These are phyloP conservation scores for Ceratothoa steindachneri DNA, from an alignment of 2,888 invertebrate species.

Conservation along the genomic window DNA sequence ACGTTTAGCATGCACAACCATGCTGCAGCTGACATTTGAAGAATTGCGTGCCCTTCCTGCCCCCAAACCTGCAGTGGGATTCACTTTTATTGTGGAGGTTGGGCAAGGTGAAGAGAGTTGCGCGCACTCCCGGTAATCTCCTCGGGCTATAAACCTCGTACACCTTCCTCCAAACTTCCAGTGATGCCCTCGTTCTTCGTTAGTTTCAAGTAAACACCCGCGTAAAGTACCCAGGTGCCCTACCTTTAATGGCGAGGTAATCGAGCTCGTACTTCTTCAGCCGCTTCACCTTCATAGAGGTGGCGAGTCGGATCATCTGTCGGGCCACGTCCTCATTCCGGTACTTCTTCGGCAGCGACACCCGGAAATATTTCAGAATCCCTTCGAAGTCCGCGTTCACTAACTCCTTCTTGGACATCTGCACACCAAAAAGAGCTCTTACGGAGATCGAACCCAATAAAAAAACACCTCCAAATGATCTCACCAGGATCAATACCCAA, in stretches of 20 bases:
- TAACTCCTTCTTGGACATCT: slow-evolving; percentile 81
- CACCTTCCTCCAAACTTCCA: no score
- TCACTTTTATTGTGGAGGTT: no score
- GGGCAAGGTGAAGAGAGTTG: no score
- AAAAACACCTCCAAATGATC: background rate
- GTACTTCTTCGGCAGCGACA: slow-evolving; percentile 92
- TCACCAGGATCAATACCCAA: background rate
- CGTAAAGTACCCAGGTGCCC: no score
- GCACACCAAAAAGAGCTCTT: slow-evolving; percentile 42
- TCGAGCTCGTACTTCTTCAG: slow-evolving; percentile 93
- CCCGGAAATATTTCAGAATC: slow-evolving; percentile 94
- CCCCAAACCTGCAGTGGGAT: no score
- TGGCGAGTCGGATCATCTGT: slow-evolving; percentile 82
- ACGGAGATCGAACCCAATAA: background rate
- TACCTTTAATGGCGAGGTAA: slow-evolving; percentile 71
- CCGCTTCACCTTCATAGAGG: slow-evolving; percentile 86
- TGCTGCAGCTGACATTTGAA: no score
- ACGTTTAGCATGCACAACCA: no score
- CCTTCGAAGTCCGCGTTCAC: slow-evolving; percentile 94
- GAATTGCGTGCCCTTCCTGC: no score
- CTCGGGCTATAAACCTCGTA: no score
- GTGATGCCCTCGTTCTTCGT: no score
- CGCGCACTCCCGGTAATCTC: no score
- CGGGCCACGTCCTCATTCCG: slow-evolving; percentile 83
- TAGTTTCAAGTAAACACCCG: no score